Percentiles rank a stretch among this genome's conserved stretches.
Evolutionary conservation across 2,888 invertebrate genomes (phyloP).

Genomic region (Homarus gammarus): DNA sequence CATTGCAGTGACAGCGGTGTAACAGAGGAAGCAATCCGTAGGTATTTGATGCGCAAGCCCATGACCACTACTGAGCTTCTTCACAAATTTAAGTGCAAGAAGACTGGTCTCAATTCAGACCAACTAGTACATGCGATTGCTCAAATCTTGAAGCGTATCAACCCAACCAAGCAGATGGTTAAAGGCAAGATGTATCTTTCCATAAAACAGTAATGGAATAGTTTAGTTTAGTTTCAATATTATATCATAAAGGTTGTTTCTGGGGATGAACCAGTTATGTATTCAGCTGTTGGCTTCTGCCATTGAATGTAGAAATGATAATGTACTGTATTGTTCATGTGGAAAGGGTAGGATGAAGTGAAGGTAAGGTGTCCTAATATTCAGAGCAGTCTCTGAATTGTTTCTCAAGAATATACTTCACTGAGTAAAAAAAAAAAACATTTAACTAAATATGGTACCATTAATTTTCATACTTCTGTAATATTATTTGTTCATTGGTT

Average conservation of each 20-base stretch:
- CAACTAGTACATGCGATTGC: slow-evolving; percentile 96
- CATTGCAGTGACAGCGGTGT: slow-evolving; percentile 73
- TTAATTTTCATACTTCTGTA: no score
- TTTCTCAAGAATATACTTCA: no score
- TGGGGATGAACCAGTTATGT: neutral
- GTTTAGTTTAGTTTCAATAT: neutral
- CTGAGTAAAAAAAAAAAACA: no score
- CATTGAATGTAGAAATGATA: no score
- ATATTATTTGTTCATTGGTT: no score
- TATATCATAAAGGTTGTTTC: neutral
- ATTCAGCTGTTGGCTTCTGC: no score
- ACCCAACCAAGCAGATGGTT: slow-evolving; percentile 93
- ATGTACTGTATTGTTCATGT: no score
- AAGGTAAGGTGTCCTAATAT: no score
- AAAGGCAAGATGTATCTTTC: slow-evolving; percentile 97
- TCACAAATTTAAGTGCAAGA: slow-evolving; percentile 96
- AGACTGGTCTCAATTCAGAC: slow-evolving; percentile 92
- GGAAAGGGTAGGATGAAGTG: no score
- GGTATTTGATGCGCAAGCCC: slow-evolving; percentile 96
- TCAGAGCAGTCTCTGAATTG: no score
- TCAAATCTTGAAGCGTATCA: slow-evolving; percentile 95
- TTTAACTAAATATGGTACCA: no score
- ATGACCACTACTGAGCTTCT: slow-evolving; percentile 98
- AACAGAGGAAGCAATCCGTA: slow-evolving; percentile 93
- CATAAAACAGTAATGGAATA: slow-evolving; percentile 82